Percentiles rank a stretch among this genome's conserved stretches.
Conservation (phyloP, 2,797 vertebrate genomes). For the Cyclopterus lumpus region DNA sequence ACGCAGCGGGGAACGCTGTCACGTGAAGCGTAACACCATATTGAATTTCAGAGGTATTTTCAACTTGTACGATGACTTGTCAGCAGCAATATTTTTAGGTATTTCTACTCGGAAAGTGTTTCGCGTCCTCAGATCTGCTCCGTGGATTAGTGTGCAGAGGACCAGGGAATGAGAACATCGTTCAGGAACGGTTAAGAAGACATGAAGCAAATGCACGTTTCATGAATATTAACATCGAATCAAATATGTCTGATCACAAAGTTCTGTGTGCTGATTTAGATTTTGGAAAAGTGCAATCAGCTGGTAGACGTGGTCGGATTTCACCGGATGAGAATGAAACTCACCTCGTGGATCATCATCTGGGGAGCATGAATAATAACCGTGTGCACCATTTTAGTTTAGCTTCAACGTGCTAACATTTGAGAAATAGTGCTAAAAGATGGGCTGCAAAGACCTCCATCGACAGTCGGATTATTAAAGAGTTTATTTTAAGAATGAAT, state of each 20-base stretch:
- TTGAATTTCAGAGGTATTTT: not conserved
- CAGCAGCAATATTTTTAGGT: slow-evolving; percentile 26
- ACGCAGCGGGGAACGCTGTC: slow-evolving; percentile 4
- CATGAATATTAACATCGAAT: not conserved
- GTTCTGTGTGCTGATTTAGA: not conserved
- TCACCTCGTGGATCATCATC: not conserved
- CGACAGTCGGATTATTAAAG: too few relatives aligned
- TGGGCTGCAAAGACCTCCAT: too few relatives aligned
- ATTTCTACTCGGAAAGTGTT: slow-evolving; percentile 7
- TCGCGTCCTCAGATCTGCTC: slow-evolving; percentile 76
- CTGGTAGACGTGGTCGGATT: not conserved
- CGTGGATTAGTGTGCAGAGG: too few relatives aligned
- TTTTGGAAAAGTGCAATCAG: not conserved
- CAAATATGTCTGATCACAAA: not conserved
- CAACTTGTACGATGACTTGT: slow-evolving; percentile 22
- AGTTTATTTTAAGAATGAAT: too few relatives aligned
- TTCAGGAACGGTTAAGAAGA: slow-evolving; percentile 13
- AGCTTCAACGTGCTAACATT: too few relatives aligned
- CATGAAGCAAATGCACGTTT: slow-evolving; percentile 13
- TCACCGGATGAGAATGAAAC: not conserved
- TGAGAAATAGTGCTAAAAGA: too few relatives aligned
- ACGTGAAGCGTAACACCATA: slow-evolving; percentile 11
- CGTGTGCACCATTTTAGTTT: too few relatives aligned
- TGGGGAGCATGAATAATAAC: too few relatives aligned
- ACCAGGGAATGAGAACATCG: slow-evolving; percentile 7